phyloP scores from a whole-genome alignment of 2,113 vertebrate genomes.

The Cepphus grylle region DNA sequence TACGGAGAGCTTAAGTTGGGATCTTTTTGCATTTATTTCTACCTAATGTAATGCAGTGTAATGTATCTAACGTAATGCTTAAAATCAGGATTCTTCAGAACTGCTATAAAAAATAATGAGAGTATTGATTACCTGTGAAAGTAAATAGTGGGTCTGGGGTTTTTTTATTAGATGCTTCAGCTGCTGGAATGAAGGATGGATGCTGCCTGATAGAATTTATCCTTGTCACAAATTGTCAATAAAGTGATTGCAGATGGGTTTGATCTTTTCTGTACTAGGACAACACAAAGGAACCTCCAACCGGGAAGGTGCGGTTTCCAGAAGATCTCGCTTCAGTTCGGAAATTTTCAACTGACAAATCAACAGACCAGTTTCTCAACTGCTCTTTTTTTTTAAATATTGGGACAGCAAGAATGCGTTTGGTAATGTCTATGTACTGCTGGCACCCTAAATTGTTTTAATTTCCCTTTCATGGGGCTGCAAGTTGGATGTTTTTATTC shows the following conservation, averaged over 20 bases:
- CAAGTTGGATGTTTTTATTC: background rate
- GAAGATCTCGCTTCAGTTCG: background rate
- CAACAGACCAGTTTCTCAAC: background rate
- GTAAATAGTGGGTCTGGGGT: fast-evolving
- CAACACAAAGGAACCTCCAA: background rate
- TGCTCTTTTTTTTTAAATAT: background rate
- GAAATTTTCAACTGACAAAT: background rate
- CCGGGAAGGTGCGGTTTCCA: background rate
- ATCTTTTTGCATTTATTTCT: background rate
- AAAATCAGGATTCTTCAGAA: background rate
- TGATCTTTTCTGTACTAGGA: background rate
- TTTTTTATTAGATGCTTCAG: background rate
- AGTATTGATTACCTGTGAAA: background rate
- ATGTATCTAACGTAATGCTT: background rate
- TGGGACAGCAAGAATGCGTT: background rate
- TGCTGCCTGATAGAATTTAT: background rate
- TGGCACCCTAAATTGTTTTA: background rate
- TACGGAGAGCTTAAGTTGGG: background rate
- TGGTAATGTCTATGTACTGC: background rate
- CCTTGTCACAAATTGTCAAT: background rate
- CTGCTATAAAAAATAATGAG: background rate
- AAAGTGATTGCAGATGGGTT: background rate
- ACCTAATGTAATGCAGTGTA: background rate
- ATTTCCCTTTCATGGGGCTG: background rate
- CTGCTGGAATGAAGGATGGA: background rate